Evolutionary conservation across 2,888 invertebrate genomes (phyloP).

Genomic region (Limenitis camilla): DNA sequence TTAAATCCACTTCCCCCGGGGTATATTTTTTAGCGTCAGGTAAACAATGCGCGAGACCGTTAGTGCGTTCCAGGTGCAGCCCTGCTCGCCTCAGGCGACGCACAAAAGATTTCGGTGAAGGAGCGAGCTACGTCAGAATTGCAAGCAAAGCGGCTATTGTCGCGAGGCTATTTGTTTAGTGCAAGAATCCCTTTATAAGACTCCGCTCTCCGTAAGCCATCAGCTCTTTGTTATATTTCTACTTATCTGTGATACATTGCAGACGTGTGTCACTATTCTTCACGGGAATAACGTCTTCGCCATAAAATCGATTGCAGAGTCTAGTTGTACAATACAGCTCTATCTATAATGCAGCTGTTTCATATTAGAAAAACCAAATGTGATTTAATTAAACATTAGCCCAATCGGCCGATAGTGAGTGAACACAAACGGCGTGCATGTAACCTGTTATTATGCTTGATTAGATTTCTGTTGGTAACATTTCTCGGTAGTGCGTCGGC

Average conservation of each 20-base stretch:
- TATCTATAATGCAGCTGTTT: constrained; percentile 47
- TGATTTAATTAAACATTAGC: constrained; percentile 72
- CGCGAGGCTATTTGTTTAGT: constrained; percentile 55
- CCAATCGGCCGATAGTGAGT: constrained; percentile 64
- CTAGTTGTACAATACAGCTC: constrained; percentile 25
- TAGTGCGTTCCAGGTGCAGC: constrained; percentile 55
- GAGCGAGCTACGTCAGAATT: constrained; percentile 50
- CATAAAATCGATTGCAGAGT: constrained; percentile 33
- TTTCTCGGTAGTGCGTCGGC: constrained; percentile 71
- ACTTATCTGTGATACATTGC: constrained; percentile 64
- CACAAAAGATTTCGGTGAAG: constrained; percentile 70
- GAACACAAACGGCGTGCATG: constrained; percentile 66
- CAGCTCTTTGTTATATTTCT: constrained; percentile 42
- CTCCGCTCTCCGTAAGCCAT: constrained; percentile 28
- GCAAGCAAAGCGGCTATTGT: constrained; percentile 47
- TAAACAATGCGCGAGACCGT: constrained; percentile 51
- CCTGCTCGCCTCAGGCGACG: constrained; percentile 47
- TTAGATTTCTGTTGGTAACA: constrained; percentile 74
- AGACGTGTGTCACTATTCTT: constrained; percentile 44
- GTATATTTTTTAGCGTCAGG: constrained; percentile 57
- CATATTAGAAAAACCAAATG: constrained; percentile 56
- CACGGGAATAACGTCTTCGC: constrained; percentile 31
- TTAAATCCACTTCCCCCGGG: constrained; percentile 57
- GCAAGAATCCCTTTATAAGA: constrained; percentile 54
- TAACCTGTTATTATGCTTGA: constrained; percentile 74